These are phyloP conservation scores for Dufourea novaeangliae DNA, from an alignment of 1,140 invertebrate genomes.

Conservation along the genomic window DNA sequence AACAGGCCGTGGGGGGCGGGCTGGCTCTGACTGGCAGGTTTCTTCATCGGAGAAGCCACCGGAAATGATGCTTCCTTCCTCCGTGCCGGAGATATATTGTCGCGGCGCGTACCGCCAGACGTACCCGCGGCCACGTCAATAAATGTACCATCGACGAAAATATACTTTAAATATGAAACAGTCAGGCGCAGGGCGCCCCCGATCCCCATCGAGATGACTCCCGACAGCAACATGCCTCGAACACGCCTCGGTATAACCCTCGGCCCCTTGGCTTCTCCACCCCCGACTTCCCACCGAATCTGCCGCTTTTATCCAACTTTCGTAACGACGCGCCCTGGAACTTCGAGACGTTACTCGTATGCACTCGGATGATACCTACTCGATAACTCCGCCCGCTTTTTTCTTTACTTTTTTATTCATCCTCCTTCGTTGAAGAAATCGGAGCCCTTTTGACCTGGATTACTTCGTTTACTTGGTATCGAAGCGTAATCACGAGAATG, in stretches of 20 bases:
- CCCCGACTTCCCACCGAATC: background rate
- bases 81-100: constrained; percentile 73
- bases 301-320: constrained; percentile 53
- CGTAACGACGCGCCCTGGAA: constrained; percentile 38
- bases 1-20: constrained; percentile 60
- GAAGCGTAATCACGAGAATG: too few species aligned
- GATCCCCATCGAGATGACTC: constrained; percentile 77
- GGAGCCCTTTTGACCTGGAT: background rate
- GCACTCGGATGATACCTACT: constrained; percentile 8
- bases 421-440: background rate
- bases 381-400: constrained; percentile 7
- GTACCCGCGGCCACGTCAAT: constrained; percentile 68
- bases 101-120: constrained; percentile 44
- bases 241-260: constrained; percentile 47
- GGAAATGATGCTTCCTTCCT: constrained; percentile 78
- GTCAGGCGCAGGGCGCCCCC: constrained; percentile 76
- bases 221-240: constrained; percentile 73
- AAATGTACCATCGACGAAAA: constrained; percentile 73
- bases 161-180: constrained; percentile 81
- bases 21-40: constrained; percentile 79
- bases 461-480: background rate
- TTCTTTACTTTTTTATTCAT: background rate
- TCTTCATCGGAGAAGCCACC: constrained; percentile 81
- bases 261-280: constrained; percentile 10
- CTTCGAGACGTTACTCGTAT: constrained; percentile 31